These are phyloP conservation scores for Pseudomugil tenellus DNA, from an alignment of 2,797 vertebrate species.

Conservation along the genomic window DNA sequence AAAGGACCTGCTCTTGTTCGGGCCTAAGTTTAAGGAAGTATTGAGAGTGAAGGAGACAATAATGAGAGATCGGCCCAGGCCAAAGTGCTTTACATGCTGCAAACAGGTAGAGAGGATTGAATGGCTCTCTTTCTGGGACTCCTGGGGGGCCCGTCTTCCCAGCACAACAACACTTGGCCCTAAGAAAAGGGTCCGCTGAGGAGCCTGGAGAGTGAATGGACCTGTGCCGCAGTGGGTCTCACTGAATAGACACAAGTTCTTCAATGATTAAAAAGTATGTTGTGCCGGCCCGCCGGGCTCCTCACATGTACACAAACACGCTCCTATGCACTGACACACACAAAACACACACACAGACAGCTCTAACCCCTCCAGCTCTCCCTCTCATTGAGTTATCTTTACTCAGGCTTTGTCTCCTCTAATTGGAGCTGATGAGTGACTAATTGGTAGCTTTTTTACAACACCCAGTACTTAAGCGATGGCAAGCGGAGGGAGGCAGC, in stretches of 20 bases:
- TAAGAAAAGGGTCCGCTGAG: constrained; percentile 81
- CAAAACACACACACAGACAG: constrained; percentile 30
- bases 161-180: constrained; percentile 89
- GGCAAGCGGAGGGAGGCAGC: constrained; percentile 87
- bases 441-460: constrained; percentile 96
- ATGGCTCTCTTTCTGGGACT: constrained; percentile 90
- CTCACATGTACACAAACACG: constrained; percentile 56
- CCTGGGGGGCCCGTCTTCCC: constrained; percentile 91
- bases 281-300: constrained; percentile 71
- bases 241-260: constrained; percentile 88
- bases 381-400: constrained; percentile 97
- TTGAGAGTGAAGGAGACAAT: constrained; percentile 86
- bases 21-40: constrained; percentile 91
- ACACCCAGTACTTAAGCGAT: constrained; percentile 89
- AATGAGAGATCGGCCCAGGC: constrained; percentile 89
- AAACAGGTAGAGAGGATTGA: constrained; percentile 93
- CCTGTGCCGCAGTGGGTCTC: constrained; percentile 69
- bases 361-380: constrained; percentile 70
- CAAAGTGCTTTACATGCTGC: constrained; percentile 87
- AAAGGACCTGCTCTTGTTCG: constrained; percentile 86
- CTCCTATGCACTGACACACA: constrained; percentile 7
- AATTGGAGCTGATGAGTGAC: constrained; percentile 99
- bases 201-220: constrained; percentile 84
- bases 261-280: constrained; percentile 90
- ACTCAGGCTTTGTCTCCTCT: constrained; percentile 97